phyloP scores from a whole-genome alignment of 1,140 invertebrate genomes.

The Pseudobourletiella spinata region DNA sequence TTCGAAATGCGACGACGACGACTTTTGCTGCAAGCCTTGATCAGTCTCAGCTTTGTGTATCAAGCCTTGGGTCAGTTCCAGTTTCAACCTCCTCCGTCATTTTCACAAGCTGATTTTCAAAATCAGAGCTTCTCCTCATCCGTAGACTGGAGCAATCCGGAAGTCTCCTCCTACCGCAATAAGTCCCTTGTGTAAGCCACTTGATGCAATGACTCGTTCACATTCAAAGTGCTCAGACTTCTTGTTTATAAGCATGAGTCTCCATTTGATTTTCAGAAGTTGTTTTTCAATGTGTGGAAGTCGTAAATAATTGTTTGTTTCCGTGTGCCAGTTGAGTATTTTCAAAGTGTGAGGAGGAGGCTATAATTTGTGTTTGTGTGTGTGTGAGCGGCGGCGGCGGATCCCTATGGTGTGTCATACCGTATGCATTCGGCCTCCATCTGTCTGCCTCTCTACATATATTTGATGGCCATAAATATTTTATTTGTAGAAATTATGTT shows the following conservation, averaged over 20 bases:
- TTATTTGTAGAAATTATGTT: constrained; percentile 39
- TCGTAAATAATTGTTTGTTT: background rate
- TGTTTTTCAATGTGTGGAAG: background rate
- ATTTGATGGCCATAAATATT: background rate
- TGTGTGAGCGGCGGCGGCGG: no score
- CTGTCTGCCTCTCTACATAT: background rate
- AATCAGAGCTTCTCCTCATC: background rate
- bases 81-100: background rate
- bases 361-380: no score
- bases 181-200: constrained; percentile 3
- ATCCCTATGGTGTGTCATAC: no score
- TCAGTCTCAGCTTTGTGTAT: background rate
- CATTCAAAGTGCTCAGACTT: no score
- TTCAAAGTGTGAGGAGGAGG: no score
- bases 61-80: background rate
- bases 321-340: background rate
- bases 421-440: no score
- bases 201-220: no score
- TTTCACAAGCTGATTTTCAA: background rate
- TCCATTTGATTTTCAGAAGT: background rate
- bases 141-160: background rate
- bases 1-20: background rate
- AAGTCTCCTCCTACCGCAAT: background rate
- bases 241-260: no score
- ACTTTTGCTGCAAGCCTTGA: background rate